Percentiles rank a stretch among this genome's conserved stretches.
These are phyloP conservation scores for Drosophila pallidifrons DNA, from an alignment of 1,140 invertebrate genomes.

Conservation along the genomic window DNA sequence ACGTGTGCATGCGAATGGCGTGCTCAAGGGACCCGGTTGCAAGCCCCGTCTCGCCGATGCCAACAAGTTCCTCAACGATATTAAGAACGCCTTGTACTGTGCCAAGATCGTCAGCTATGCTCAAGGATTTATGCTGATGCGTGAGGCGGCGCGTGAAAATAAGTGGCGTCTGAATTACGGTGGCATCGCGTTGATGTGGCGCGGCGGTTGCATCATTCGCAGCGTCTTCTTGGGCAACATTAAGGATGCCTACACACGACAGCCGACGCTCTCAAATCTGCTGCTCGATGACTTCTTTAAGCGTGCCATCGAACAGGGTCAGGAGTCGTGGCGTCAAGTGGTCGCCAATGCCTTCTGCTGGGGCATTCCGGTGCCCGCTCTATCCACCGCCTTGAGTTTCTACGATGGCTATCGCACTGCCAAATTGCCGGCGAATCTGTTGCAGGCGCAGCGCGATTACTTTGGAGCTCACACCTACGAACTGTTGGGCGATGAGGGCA, in stretches of 20 bases:
- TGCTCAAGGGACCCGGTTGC: constrained; percentile 89
- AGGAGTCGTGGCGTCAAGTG: constrained; percentile 90
- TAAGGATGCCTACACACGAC: constrained; percentile 97
- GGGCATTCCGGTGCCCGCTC: constrained; percentile 96
- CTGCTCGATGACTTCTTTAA: constrained; percentile 98
- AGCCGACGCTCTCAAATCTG: constrained; percentile 95
- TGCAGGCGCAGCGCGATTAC: constrained; percentile 99
- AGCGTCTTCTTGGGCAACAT: constrained; percentile 98
- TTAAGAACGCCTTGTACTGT: constrained; percentile 95
- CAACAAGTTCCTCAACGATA: constrained; percentile 91
- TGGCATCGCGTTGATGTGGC: constrained; percentile 99
- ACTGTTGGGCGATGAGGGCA: constrained; percentile 93
- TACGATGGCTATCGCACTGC: constrained; percentile 97
- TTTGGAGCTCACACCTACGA: constrained; percentile 99
- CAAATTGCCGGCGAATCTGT: constrained; percentile 94
- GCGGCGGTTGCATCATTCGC: constrained; percentile 97
- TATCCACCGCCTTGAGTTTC: constrained; percentile 97
- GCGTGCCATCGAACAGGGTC: constrained; percentile 92
- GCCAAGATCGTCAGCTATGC: constrained; percentile 99
- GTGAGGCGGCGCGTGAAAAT: constrained; percentile 96
- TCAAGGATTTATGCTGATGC: constrained; percentile 99
- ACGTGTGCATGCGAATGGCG: constrained; percentile 92
- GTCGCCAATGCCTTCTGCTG: constrained; percentile 88
- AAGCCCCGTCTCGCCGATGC: constrained; percentile 89
- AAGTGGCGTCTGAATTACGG: constrained; percentile 99